Percentiles rank a stretch among this genome's conserved stretches.
Conservation (phyloP, 1,140 invertebrate species). For the Drosophila pruinosa region DNA sequence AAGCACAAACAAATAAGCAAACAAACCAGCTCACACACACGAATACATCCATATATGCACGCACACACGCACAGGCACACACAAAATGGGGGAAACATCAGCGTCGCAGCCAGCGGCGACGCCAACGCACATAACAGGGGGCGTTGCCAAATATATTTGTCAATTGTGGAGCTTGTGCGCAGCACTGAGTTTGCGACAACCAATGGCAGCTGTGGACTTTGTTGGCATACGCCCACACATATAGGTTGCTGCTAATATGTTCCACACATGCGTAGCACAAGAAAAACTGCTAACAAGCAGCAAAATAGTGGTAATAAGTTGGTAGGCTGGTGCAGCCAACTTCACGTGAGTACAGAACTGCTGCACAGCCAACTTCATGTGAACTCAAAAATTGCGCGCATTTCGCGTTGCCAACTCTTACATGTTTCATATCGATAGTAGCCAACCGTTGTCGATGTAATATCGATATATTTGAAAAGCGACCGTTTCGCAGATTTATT, state of each 20-base stretch:
- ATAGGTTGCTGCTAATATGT: not conserved
- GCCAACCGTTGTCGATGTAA: not conserved
- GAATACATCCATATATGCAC: conserved; percentile 10
- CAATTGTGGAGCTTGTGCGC: conserved; percentile 31
- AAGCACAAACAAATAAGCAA: conserved; percentile 75
- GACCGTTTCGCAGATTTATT: too few species aligned
- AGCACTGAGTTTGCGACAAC: not conserved
- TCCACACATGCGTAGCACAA: not conserved
- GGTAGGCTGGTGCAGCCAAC: conserved; percentile 2
- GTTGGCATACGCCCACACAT: conserved; percentile 20
- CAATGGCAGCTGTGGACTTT: conserved; percentile 35
- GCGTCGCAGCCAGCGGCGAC: conserved; percentile 21
- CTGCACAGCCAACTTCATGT: conserved; percentile 12
- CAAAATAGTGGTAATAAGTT: conserved; percentile 7
- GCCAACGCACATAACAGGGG: conserved; percentile 18
- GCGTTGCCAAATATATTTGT: conserved; percentile 20
- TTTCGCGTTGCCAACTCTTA: conserved; percentile 28
- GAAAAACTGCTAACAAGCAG: not conserved
- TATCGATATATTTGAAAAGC: not conserved
- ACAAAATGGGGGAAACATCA: conserved; percentile 50
- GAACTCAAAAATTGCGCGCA: not conserved
- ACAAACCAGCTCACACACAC: conserved; percentile 41
- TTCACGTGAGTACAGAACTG: conserved; percentile 19
- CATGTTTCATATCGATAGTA: not conserved
- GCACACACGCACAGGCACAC: not conserved